A percentile compares a stretch with the other conserved stretches of the same genome.
Evolutionary conservation across 1,140 invertebrate genomes (phyloP).

Genomic region (Theocolax elegans): DNA sequence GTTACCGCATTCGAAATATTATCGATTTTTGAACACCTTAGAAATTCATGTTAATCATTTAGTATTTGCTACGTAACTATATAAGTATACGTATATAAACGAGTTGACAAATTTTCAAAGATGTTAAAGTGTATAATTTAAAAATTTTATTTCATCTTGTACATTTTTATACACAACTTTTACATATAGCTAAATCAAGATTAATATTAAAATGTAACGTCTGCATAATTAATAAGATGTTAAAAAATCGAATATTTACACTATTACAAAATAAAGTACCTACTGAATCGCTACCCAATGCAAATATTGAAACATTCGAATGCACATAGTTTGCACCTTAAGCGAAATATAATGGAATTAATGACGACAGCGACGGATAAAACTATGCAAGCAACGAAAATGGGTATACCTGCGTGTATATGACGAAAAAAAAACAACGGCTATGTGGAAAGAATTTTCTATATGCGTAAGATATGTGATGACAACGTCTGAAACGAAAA

Average conservation of each 20-base stretch:
- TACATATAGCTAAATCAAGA: not conserved
- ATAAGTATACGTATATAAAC: no score
- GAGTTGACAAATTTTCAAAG: no score
- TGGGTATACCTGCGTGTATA: no score
- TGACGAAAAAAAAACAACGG: no score
- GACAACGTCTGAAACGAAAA: not conserved
- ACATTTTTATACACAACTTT: not conserved
- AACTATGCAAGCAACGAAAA: not conserved
- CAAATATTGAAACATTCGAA: not conserved
- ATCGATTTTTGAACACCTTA: no score
- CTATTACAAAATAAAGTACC: constrained; percentile 10
- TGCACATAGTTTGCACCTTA: not conserved
- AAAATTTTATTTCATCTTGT: not conserved
- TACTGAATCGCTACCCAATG: not conserved
- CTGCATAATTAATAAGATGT: no score
- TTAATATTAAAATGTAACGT: not conserved
- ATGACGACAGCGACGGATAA: not conserved
- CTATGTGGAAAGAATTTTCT: no score
- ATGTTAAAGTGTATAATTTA: no score
- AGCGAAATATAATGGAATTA: constrained; percentile 2
- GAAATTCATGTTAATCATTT: no score
- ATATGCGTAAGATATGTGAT: no score
- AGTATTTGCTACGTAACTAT: no score
- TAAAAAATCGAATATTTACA: not conserved
- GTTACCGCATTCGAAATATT: no score